Base-by-base conservation (phyloP, 2,888 invertebrate species). In the Piscicola geometra region DNA sequence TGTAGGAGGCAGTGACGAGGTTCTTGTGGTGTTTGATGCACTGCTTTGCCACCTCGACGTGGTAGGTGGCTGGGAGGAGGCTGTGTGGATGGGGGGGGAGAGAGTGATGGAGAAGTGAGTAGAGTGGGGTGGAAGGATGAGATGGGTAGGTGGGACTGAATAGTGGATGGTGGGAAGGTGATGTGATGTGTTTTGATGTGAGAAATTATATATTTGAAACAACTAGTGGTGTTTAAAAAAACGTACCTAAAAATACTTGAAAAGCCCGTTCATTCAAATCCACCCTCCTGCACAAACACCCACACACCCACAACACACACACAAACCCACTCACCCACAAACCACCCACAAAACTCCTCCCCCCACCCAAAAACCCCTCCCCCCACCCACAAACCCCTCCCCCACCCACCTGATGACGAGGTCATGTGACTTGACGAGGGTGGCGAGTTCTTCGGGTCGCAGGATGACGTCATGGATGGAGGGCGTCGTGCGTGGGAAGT, bases 1-100 rank as follows among this genome's bases (percentile, higher is more conserved):
- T 90, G 82, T 99, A 99, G 78, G 95, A 96, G 0, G 97, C 96
- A 0, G 99, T 99, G 28, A 99, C 95, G 90, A 99, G 90, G 84
- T 99, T 93, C 0, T 91, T 91, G 78, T 90, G 89, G 78, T 91
- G 89, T n/a, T 89, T 88, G 73, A 99, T 91, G 84, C 98, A 99
- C 28, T 91, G 90, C 81, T 90, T 89, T 0, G 97, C 98, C 1
- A 89, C 90, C 3, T 90, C 87, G 0, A 93, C 92, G 84, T 99
- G 99, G 47, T 96, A 88, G 25, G 90, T 88, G 83, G 94, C 96
- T 0, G 99, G 99, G 69, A 99, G 87, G 66, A 99, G 88, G 0
- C 98, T 95, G 5, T 15, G 52, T n/a, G n/a, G 28, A 72, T 15
- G 41, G n/a, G 21, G 0, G 35, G 3, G 18, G 18, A 69, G 35